phyloP scores from a whole-genome alignment of 1,140 invertebrate genomes.

The Halyomorpha halys region DNA sequence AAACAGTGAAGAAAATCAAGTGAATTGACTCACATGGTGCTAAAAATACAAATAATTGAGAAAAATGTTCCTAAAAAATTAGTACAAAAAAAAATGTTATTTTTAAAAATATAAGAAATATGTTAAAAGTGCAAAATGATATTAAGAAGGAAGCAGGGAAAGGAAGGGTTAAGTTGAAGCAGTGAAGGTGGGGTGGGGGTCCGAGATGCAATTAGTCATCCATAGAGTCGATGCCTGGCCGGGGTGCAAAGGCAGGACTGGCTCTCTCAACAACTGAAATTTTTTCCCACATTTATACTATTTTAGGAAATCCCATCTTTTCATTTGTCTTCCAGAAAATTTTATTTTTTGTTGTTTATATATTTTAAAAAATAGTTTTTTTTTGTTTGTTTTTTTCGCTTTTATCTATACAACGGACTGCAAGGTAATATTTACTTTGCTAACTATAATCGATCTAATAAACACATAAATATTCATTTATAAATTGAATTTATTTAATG shows the following conservation, averaged over 20 bases:
- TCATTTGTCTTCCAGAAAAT: too few species aligned
- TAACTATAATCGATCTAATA: too few species aligned
- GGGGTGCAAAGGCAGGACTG: slow-evolving; percentile 6
- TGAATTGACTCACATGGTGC: too few species aligned
- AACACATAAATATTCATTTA: too few species aligned
- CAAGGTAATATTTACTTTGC: too few species aligned
- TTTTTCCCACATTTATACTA: not conserved
- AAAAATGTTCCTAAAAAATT: not conserved
- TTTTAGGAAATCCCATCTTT: too few species aligned
- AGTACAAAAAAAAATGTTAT: slow-evolving; percentile 1
- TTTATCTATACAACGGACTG: too few species aligned
- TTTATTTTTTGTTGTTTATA: too few species aligned
- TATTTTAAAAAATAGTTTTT: too few species aligned
- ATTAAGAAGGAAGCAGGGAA: not conserved
- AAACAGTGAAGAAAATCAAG: too few species aligned
- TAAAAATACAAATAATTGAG: not conserved
- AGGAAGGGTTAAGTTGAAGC: not conserved
- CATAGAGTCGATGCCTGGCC: not conserved
- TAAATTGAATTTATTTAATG: too few species aligned
- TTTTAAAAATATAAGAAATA: not conserved
- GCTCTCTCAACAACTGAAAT: slow-evolving; percentile 2
- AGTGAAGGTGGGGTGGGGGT: slow-evolving; percentile 9
- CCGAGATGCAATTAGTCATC: slow-evolving; percentile 8
- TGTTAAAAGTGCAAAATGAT: slow-evolving; percentile 6
- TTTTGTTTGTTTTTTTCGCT: too few species aligned